phyloP scores from a whole-genome alignment of 1,140 invertebrate species.

The Megathymus violae region DNA sequence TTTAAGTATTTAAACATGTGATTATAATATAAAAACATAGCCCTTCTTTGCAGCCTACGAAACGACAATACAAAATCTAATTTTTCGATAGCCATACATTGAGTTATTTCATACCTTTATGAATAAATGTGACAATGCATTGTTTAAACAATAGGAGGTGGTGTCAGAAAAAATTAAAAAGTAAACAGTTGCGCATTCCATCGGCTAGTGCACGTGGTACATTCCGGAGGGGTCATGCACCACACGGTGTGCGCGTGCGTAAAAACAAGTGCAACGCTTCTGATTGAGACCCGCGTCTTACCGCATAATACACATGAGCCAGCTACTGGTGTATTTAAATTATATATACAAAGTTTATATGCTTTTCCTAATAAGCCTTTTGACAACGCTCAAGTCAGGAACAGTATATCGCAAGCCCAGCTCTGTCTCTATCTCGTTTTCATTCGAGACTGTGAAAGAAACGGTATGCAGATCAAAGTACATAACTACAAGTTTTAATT shows the following conservation, averaged over 20 bases:
- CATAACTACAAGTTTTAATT: too few relatives aligned
- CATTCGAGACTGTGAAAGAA: too few relatives aligned
- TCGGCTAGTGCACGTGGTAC: conserved; percentile 77
- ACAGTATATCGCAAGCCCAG: too few relatives aligned
- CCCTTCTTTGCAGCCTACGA: too few relatives aligned
- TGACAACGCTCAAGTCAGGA: too few relatives aligned
- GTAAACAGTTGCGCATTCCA: conserved; percentile 81
- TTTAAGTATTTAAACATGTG: too few relatives aligned
- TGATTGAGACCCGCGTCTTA: not conserved
- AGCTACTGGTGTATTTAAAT: too few relatives aligned
- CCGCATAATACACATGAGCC: not conserved
- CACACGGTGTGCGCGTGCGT: conserved; percentile 70
- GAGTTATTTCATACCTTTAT: not conserved
- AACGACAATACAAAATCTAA: not conserved
- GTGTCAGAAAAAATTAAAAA: conserved; percentile 73
- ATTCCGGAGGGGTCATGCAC: conserved; percentile 80
- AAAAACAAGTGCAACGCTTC: conserved; percentile 70
- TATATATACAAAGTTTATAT: too few relatives aligned
- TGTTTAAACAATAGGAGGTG: conserved; percentile 58
- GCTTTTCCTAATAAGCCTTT: too few relatives aligned
- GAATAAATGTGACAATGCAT: conserved; percentile 71
- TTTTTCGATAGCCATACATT: not conserved
- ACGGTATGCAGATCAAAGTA: too few relatives aligned
- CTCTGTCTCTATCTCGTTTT: too few relatives aligned
- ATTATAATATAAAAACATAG: too few relatives aligned